These are phyloP conservation scores for Charadrius vociferus DNA, from an alignment of 2,113 vertebrate genomes.

Conservation along the genomic window DNA sequence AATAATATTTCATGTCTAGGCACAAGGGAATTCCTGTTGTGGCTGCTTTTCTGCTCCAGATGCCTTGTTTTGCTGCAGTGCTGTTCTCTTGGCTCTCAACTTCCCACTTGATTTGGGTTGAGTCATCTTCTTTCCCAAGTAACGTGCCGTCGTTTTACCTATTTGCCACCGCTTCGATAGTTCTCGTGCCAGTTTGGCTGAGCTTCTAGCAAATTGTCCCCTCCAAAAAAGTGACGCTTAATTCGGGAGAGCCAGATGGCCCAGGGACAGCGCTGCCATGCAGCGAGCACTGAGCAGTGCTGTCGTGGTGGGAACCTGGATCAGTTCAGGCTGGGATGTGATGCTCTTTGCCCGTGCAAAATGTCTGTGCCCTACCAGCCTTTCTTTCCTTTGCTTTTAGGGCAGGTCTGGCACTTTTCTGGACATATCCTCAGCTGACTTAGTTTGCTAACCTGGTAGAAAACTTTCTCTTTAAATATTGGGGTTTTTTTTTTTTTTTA, in stretches of 20 bases:
- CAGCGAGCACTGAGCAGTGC: not conserved
- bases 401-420: not conserved
- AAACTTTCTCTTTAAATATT: not conserved
- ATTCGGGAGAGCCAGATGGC: not conserved
- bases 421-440: not conserved
- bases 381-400: not conserved
- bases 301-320: not conserved
- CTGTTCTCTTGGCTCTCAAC: conserved; percentile 29
- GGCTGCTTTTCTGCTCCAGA: conserved; percentile 45
- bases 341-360: not conserved
- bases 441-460: not conserved
- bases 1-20: conserved; percentile 32
- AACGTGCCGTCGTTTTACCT: not conserved
- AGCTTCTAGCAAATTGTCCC: not conserved
- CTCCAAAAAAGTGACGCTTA: not conserved
- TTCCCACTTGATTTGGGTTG: conserved; percentile 49
- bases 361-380: not conserved
- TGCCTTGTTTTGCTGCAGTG: conserved; percentile 39
- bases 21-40: conserved; percentile 53
- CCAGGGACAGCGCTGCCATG: not conserved
- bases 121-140: conserved; percentile 41
- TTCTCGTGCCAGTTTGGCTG: not conserved
- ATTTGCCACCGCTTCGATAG: not conserved
- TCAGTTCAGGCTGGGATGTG: not conserved
- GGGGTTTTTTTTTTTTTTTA: not conserved